A percentile compares a stretch with the other conserved stretches of the same genome.
phyloP scores from a whole-genome alignment of 1,140 invertebrate genomes.

The Drosophila subpulchrella region DNA sequence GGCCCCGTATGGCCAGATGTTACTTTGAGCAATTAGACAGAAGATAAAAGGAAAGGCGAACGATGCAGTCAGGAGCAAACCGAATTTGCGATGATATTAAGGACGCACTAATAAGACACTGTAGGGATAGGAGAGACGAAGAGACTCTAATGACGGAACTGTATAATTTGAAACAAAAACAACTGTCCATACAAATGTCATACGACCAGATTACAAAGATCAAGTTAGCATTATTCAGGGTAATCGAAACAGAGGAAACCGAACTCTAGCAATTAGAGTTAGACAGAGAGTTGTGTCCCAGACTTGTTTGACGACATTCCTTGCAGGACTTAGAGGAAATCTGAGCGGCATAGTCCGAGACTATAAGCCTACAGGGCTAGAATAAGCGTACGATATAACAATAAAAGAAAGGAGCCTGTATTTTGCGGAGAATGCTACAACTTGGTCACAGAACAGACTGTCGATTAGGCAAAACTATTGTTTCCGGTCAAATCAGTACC shows the following conservation, averaged over 20 bases:
- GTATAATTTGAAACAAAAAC: not conserved
- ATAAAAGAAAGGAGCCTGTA: not conserved
- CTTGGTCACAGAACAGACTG: not conserved
- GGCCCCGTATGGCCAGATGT: not conserved
- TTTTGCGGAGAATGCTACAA: not conserved
- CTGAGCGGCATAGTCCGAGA: not conserved
- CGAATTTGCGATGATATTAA: not conserved
- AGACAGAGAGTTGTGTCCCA: not conserved
- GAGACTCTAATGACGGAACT: not conserved
- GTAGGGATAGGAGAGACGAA: conserved; percentile 8
- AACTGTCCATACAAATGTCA: not conserved
- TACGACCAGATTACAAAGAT: not conserved
- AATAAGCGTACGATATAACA: not conserved
- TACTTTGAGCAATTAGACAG: not conserved
- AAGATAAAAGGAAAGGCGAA: not conserved
- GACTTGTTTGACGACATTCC: not conserved
- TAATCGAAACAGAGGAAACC: not conserved
- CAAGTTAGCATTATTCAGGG: not conserved
- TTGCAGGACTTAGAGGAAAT: not conserved
- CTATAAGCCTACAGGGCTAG: not conserved
- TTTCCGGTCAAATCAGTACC: not conserved
- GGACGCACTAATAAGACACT: not conserved
- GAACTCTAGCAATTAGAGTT: not conserved
- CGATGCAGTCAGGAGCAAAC: not conserved
- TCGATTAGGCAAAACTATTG: not conserved